phyloP scores from a whole-genome alignment of 1,140 invertebrate genomes.

The Teleopsis dalmanni region DNA sequence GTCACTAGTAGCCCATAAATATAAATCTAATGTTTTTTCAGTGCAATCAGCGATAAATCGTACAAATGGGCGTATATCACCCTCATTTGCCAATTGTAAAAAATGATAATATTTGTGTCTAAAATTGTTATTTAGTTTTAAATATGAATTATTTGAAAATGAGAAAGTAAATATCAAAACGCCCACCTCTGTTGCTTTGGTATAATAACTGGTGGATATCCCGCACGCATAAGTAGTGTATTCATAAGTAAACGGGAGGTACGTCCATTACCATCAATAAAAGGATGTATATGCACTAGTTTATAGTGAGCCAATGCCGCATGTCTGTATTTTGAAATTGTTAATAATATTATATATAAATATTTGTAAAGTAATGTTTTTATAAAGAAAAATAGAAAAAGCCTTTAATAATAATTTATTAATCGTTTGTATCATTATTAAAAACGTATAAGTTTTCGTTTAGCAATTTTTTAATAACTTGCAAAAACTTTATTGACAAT shows the following conservation, averaged over 20 bases:
- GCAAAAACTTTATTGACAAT: too few species aligned
- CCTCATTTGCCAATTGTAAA: slow-evolving; percentile 82
- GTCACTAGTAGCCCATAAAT: slow-evolving; percentile 72
- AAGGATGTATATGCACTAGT: slow-evolving; percentile 90
- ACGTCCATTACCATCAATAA: slow-evolving; percentile 88
- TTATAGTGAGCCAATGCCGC: slow-evolving; percentile 95
- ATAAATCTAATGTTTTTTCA: slow-evolving; percentile 87
- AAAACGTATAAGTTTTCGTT: too few species aligned
- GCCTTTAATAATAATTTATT: too few species aligned
- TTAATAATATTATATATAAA: too few species aligned
- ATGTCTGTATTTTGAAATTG: too few species aligned
- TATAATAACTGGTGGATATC: slow-evolving; percentile 93
- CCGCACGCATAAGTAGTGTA: slow-evolving; percentile 93
- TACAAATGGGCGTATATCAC: slow-evolving; percentile 87
- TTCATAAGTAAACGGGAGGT: slow-evolving; percentile 95
- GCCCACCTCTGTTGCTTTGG: slow-evolving; percentile 73
- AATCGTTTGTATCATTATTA: too few species aligned
- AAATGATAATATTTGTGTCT: slow-evolving; percentile 75
- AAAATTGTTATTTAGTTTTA: neutral
- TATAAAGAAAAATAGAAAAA: too few species aligned
- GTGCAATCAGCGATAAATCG: slow-evolving; percentile 93
- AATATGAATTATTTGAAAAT: neutral
- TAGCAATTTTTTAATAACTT: too few species aligned
- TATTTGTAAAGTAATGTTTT: too few species aligned
- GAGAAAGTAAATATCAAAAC: neutral